Evolutionary conservation across 2,888 invertebrate genomes (phyloP).

Genomic region (Xylocampa areola): DNA sequence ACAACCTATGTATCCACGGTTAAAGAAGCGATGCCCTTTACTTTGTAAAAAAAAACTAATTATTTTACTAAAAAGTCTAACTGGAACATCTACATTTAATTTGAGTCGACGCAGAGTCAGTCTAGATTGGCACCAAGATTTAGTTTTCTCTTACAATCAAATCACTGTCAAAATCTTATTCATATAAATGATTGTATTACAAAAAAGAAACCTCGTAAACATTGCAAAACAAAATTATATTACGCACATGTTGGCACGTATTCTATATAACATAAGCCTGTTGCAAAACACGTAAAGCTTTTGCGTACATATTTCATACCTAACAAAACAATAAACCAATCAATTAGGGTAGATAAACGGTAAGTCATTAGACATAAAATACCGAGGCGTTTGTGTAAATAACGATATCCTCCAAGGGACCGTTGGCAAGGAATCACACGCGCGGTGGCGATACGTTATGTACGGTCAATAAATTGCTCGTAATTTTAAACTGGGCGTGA

Average conservation of each 20-base stretch:
- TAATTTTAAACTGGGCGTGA: slow-evolving; percentile 25
- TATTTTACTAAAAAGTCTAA: too few species aligned
- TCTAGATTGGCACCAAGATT: too few species aligned
- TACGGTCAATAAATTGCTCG: slow-evolving; percentile 18
- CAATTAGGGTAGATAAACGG: slow-evolving; percentile 30
- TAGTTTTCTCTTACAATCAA: too few species aligned
- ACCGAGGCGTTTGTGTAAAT: slow-evolving; percentile 29
- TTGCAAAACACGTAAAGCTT: slow-evolving; percentile 2
- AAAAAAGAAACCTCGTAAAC: too few species aligned
- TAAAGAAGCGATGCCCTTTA: too few species aligned
- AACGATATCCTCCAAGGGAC: slow-evolving; percentile 47
- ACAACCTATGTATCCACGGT: too few species aligned
- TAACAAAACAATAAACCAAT: slow-evolving; percentile 26
- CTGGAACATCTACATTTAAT: too few species aligned
- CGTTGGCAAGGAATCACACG: slow-evolving; percentile 27
- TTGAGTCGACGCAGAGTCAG: too few species aligned
- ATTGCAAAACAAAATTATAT: slow-evolving; percentile 16
- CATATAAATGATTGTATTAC: too few species aligned
- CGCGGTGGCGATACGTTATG: slow-evolving; percentile 3
- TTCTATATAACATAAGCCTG: neutral
- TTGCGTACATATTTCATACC: neutral
- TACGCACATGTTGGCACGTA: slow-evolving; percentile 2
- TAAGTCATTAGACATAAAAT: slow-evolving; percentile 40
- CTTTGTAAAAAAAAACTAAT: too few species aligned
- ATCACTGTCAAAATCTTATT: too few species aligned